Conservation (phyloP, 2,888 invertebrate genomes). For the Allacma fusca region DNA sequence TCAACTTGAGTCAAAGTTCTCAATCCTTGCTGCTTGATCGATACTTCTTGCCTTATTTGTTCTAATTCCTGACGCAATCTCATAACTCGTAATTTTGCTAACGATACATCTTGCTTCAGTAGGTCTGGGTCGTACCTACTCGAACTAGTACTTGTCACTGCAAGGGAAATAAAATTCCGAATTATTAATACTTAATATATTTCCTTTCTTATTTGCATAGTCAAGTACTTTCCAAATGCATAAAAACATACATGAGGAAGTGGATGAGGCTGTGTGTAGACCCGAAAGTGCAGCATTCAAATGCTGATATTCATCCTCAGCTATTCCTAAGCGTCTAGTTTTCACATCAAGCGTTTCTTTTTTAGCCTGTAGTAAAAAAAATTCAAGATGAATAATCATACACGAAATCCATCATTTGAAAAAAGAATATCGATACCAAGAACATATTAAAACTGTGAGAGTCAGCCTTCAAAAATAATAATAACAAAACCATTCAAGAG, state of each 20-base stretch:
- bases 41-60: slow-evolving; percentile 90
- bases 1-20: slow-evolving; percentile 90
- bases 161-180: slow-evolving; percentile 46
- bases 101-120: slow-evolving; percentile 87
- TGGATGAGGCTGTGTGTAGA: slow-evolving; percentile 59
- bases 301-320: slow-evolving; percentile 95
- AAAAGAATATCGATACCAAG: neutral
- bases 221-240: neutral
- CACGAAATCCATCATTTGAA: neutral
- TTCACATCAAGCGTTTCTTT: slow-evolving; percentile 96
- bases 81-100: slow-evolving; percentile 82
- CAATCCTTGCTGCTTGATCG: slow-evolving; percentile 89
- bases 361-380: slow-evolving; percentile 79
- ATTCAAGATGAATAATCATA: neutral
- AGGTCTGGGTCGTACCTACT: slow-evolving; percentile 94
- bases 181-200: neutral
- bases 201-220: neutral
- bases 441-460: neutral
- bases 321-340: slow-evolving; percentile 89
- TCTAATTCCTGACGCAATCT: slow-evolving; percentile 87
- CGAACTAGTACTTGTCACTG: slow-evolving; percentile 83
- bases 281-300: slow-evolving; percentile 80
- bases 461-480: slow-evolving; percentile 11
- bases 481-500: slow-evolving; percentile 22
- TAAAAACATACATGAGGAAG: slow-evolving; percentile 58